phyloP scores from a whole-genome alignment of 2,113 vertebrate species.

The Phrynosoma blainvillii region DNA sequence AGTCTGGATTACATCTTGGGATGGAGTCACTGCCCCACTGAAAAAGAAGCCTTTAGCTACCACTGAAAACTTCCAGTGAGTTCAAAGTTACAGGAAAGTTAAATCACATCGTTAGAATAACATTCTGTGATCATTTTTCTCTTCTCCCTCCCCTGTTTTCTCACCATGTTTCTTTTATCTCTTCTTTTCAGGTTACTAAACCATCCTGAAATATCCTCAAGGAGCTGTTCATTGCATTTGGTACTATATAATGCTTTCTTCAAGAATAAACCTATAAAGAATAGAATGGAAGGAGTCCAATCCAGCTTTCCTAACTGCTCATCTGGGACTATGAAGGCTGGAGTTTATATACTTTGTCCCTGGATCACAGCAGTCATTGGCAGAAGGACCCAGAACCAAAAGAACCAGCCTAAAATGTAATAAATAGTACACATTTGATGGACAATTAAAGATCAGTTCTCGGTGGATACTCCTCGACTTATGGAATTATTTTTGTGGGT shows the following conservation, averaged over 20 bases:
- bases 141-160: not conserved
- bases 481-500: not conserved
- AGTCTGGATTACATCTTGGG: too few relatives aligned
- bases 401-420: not conserved
- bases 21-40: too few relatives aligned
- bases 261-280: not conserved
- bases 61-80: too few relatives aligned
- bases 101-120: too few relatives aligned
- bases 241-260: not conserved
- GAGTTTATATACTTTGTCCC: not conserved
- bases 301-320: not conserved
- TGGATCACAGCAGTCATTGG: not conserved
- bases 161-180: not conserved
- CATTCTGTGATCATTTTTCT: too few relatives aligned
- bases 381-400: not conserved
- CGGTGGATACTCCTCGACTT: not conserved
- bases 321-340: not conserved
- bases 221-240: not conserved
- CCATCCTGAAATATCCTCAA: not conserved
- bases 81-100: too few relatives aligned
- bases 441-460: not conserved
- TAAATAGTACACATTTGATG: not conserved
- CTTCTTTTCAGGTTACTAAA: not conserved
- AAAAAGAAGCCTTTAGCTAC: too few relatives aligned
- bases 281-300: not conserved